A percentile compares a stretch with the other conserved stretches of the same genome.
These are phyloP conservation scores for Corythornis vintsioides DNA, from an alignment of 2,113 vertebrate genomes.

Conservation along the genomic window DNA sequence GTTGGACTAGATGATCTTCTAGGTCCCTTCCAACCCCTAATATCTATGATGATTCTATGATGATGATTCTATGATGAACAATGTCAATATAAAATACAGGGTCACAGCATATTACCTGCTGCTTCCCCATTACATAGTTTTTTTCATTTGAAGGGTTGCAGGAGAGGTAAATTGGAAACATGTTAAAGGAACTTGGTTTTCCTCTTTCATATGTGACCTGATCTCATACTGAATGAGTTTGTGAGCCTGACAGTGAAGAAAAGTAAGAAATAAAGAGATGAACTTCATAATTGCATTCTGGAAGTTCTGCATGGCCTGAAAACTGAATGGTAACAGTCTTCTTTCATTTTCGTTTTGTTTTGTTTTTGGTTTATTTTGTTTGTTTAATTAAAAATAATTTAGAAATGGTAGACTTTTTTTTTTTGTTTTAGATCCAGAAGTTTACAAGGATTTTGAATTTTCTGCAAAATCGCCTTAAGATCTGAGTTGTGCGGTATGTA, in stretches of 20 bases:
- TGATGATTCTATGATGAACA: too few relatives aligned
- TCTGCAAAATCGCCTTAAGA: not conserved
- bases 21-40: too few relatives aligned
- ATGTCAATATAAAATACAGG: not conserved
- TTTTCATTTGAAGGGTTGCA: not conserved
- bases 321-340: rapidly evolving
- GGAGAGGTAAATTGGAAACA: not conserved
- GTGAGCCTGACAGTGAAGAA: not conserved
- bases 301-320: not conserved
- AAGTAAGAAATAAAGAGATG: not conserved
- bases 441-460: not conserved
- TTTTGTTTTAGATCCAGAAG: not conserved
- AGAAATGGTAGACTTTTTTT: rapidly evolving
- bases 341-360: not conserved
- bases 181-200: not conserved
- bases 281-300: not conserved
- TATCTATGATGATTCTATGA: too few relatives aligned
- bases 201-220: not conserved
- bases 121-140: not conserved
- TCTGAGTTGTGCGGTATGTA: not conserved
- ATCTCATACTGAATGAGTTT: not conserved
- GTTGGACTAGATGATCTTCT: too few relatives aligned
- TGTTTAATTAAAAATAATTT: not conserved
- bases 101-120: not conserved
- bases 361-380: too few relatives aligned